These are phyloP conservation scores for Eupeodes luniger DNA, from an alignment of 2,888 invertebrate genomes.

Conservation along the genomic window DNA sequence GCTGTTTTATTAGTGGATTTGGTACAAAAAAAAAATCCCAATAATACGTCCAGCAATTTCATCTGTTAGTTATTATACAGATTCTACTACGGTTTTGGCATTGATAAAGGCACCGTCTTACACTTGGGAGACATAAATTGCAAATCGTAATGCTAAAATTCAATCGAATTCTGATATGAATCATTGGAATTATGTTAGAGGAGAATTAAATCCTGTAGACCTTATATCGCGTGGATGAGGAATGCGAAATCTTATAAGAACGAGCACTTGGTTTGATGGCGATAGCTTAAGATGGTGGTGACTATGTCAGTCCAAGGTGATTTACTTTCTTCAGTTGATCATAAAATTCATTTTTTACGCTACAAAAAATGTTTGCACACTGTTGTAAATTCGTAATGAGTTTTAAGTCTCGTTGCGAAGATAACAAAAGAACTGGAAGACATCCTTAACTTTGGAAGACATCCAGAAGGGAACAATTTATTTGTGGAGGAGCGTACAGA, in stretches of 20 bases:
- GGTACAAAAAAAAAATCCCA: not conserved
- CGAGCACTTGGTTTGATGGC: constrained; percentile 34
- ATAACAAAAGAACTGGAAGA: not conserved
- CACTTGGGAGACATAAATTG: constrained; percentile 21
- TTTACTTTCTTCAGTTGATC: not conserved
- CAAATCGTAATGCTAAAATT: constrained; percentile 12
- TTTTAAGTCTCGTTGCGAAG: not conserved
- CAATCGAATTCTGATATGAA: not conserved
- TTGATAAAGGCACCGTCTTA: constrained; percentile 21
- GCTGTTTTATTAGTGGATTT: too few relatives aligned
- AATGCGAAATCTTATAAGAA: not conserved
- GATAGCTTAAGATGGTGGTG: not conserved
- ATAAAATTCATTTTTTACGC: constrained; percentile 17
- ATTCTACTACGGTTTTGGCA: constrained; percentile 15
- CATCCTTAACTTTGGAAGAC: not conserved
- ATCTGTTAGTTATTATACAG: constrained; percentile 16
- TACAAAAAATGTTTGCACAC: constrained; percentile 26
- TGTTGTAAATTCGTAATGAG: constrained; percentile 21
- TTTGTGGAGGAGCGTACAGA: not conserved
- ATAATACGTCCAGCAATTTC: not conserved
- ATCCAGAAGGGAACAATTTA: not conserved
- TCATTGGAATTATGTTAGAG: too few relatives aligned
- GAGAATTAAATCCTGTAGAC: not conserved
- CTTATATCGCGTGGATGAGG: not conserved
- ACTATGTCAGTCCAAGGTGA: not conserved